Conservation (phyloP, 2,888 invertebrate species). For the Cancer borealis region DNA sequence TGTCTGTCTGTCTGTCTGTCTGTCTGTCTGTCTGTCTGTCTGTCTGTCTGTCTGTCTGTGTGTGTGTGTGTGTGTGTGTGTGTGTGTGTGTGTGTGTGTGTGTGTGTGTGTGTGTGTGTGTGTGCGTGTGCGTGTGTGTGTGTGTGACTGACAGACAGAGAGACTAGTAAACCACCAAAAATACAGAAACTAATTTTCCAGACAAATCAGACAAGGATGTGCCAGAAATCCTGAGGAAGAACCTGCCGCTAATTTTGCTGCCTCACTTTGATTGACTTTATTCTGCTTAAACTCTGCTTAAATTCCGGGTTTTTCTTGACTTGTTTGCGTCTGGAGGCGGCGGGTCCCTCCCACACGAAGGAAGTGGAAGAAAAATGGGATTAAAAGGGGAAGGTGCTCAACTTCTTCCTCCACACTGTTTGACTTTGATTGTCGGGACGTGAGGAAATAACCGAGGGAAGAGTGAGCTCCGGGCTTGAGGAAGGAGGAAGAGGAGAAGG, state of each 20-base stretch:
- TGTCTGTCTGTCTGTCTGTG: background rate
- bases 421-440: background rate
- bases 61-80: background rate
- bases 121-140: background rate
- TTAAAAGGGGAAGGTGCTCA: background rate
- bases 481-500: too few species aligned
- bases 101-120: background rate
- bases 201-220: background rate
- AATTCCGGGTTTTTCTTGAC: background rate
- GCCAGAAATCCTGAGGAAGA: background rate
- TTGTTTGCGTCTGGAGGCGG: background rate
- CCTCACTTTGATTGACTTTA: background rate
- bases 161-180: background rate
- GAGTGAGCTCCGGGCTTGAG: background rate
- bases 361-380: background rate
- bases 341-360: background rate
- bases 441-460: background rate
- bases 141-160: background rate
- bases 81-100: background rate
- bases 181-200: background rate
- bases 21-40: background rate
- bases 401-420: background rate
- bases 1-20: background rate
- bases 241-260: background rate
- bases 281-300: background rate